Evolutionary conservation across 2,113 vertebrate species (phyloP).

Genomic region (Cyprinodon variegatus): DNA sequence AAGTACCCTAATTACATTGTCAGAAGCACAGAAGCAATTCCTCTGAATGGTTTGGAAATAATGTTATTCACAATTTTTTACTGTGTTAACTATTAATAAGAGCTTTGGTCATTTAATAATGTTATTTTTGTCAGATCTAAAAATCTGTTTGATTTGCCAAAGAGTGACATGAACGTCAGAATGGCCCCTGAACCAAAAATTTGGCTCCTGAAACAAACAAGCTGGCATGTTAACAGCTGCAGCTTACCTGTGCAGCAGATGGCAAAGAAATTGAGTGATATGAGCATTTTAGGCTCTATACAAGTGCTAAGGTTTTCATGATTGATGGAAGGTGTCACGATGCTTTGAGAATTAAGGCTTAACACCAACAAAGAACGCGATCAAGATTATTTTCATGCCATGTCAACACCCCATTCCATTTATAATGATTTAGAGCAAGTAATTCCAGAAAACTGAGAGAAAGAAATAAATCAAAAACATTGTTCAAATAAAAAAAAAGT

Average conservation of each 20-base stretch:
- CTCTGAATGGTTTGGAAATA: no score
- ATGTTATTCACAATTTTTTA: no score
- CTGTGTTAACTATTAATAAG: no score
- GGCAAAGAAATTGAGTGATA: background rate
- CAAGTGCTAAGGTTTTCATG: constrained; percentile 1
- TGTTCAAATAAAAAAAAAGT: constrained; percentile 38
- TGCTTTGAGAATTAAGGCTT: background rate
- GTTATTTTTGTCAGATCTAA: no score
- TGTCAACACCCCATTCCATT: constrained; percentile 49
- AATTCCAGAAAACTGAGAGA: constrained; percentile 33
- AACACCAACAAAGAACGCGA: background rate
- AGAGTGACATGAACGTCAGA: no score
- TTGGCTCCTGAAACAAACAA: no score
- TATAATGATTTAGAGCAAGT: constrained; percentile 8
- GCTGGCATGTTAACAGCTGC: no score
- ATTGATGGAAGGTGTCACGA: constrained; percentile 17
- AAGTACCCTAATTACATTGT: no score
- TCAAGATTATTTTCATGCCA: constrained; percentile 43
- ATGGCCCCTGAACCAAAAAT: no score
- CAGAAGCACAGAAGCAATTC: no score
- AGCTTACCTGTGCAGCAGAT: background rate
- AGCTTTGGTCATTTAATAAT: no score
- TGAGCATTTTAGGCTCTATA: background rate
- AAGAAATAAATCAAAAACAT: constrained; percentile 12
- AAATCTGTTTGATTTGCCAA: no score